These are phyloP conservation scores for Sebastes melanostomus DNA, from an alignment of 2,797 vertebrate species.

Conservation along the genomic window DNA sequence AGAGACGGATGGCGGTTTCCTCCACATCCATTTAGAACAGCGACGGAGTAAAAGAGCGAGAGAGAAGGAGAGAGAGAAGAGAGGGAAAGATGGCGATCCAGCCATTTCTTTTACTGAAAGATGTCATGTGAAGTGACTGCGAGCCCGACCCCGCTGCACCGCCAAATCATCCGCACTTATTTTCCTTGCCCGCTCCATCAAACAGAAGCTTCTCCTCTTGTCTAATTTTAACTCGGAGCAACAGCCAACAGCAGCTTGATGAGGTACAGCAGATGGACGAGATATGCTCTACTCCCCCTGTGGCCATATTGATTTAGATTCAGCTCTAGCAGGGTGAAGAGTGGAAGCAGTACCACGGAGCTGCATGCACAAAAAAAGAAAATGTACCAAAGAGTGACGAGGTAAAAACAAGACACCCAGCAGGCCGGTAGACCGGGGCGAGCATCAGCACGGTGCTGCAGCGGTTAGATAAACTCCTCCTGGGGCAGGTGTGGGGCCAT, in stretches of 20 bases:
- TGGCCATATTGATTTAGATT: conserved; percentile 68
- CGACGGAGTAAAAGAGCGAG: background rate
- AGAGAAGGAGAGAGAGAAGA: background rate
- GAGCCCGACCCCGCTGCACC: background rate
- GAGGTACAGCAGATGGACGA: conserved; percentile 70
- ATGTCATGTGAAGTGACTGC: conserved; percentile 23
- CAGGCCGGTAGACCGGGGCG: background rate
- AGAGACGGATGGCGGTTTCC: conserved; percentile 11
- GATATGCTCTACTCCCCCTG: conserved; percentile 57
- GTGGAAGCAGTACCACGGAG: conserved; percentile 7
- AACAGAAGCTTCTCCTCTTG: conserved; percentile 38
- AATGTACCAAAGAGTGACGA: background rate
- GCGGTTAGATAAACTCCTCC: conserved; percentile 22
- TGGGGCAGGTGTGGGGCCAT: conserved; percentile 5
- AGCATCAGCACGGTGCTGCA: background rate
- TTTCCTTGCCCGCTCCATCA: conserved; percentile 15
- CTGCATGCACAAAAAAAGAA: background rate
- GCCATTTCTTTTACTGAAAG: background rate
- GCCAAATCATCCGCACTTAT: conserved; percentile 28
- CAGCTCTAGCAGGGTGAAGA: conserved; percentile 41
- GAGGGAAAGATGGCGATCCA: background rate
- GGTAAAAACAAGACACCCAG: conserved; percentile 22
- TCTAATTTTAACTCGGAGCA: conserved; percentile 69
- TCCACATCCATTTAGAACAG: conserved; percentile 11
- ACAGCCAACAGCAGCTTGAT: conserved; percentile 61